Base-by-base conservation (phyloP, 2,113 vertebrate species). In the Eclectus roratus region DNA sequence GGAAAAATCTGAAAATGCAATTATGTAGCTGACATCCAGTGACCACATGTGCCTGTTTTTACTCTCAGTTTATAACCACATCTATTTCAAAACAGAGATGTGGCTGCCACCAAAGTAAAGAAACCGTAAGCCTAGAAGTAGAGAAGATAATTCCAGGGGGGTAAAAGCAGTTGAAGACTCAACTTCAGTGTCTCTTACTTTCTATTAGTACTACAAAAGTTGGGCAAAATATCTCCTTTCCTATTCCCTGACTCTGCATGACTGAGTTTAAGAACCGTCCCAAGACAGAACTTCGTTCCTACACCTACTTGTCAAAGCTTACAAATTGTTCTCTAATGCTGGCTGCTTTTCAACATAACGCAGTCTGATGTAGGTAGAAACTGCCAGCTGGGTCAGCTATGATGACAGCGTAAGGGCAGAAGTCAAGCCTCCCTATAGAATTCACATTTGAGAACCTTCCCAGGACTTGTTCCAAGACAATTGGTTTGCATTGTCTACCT, bases 21-120 rank as follows among this genome's bases (percentile, higher is more conserved):
- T 41, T 25, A 11, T 49, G 31, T 41, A 89, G 72, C 19, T 80
- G 68, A 95, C 85, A 95, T 88, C 85, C 95, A 95, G 89, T 94
- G 90, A 92, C 88, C 71, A 91, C 50, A 33, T 3, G 2, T 58
- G 46, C 31, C 35, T 78, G 71, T 10, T 88, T 94, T 83, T 41
- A 80, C 27, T 78, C 64, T 43, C 68, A 74, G 31, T 93, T 90
- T 83, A 77, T 39, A 91, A 37, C 5, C 18, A 35, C 33, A 68
- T 73, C n/a, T 60, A 33, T 41, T 84, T 72, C 39, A 85, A 69
- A 79, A 60, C 28, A 66, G 35, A 83, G 27, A 13, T 72, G 33
- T 19, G 49, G 21, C 28, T 76, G 53, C 27, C 35, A 69, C 27
- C 28, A 31, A 74, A 88, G 27, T 39, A 61, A 44, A 69, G 28